Conservation (phyloP, 2,797 vertebrate species). For the Tenualosa ilisha region DNA sequence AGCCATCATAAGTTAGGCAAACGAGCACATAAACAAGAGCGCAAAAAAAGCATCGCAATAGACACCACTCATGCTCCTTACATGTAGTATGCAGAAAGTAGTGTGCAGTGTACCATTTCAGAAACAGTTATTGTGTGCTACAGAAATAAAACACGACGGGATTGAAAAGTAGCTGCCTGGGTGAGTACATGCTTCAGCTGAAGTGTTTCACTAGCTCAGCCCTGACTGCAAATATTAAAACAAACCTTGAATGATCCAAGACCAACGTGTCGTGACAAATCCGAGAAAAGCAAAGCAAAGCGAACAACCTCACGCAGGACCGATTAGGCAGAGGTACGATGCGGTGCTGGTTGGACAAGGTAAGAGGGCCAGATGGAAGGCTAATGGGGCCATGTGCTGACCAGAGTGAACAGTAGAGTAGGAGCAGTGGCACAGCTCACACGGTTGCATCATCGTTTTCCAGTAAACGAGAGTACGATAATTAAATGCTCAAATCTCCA, state of each 20-base stretch:
- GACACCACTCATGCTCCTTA: too few relatives aligned
- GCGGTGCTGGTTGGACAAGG: neutral
- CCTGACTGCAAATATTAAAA: neutral
- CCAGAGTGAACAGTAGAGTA: neutral
- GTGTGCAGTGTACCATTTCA: too few relatives aligned
- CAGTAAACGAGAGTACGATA: neutral
- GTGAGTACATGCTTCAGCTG: neutral
- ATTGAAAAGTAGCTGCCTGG: neutral
- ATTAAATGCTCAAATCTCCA: slow-evolving; percentile 2
- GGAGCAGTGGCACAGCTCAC: neutral
- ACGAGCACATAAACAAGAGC: too few relatives aligned
- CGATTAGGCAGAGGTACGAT: neutral
- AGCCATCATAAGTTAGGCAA: too few relatives aligned
- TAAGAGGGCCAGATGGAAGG: neutral
- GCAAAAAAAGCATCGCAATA: too few relatives aligned
- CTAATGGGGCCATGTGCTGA: neutral
- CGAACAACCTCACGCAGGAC: neutral
- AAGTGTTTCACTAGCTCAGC: neutral
- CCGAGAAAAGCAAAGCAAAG: neutral
- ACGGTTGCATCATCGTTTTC: slow-evolving; percentile 7
- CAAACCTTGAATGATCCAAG: neutral
- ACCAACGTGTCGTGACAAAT: neutral
- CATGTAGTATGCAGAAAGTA: too few relatives aligned
- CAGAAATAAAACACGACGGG: neutral
- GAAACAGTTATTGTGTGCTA: neutral